These are phyloP conservation scores for Toxostoma redivivum DNA, from an alignment of 2,113 vertebrate species.

Conservation along the genomic window DNA sequence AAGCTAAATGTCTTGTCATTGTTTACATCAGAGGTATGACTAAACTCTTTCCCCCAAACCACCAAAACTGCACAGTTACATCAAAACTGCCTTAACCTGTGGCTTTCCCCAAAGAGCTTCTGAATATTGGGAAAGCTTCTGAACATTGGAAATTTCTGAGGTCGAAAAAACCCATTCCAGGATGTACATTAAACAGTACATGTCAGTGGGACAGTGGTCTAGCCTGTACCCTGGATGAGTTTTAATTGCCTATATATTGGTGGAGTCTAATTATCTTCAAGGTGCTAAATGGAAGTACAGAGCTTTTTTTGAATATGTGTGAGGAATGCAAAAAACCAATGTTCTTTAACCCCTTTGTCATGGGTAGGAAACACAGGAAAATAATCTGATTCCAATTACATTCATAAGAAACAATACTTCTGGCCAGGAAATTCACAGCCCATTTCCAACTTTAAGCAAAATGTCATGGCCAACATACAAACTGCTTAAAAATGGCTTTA, in stretches of 20 bases:
- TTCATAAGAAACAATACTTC: constrained; percentile 8
- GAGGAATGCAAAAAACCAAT: neutral
- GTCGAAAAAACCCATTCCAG: neutral
- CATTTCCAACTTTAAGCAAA: constrained; percentile 43
- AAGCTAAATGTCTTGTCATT: neutral
- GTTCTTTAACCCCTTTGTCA: constrained; percentile 10
- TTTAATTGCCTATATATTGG: neutral
- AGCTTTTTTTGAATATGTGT: neutral
- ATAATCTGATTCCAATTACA: constrained; percentile 42
- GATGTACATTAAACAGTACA: fast-evolving
- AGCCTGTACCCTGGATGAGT: neutral
- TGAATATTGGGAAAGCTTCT: neutral
- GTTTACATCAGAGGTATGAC: neutral
- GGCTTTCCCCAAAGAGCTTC: neutral
- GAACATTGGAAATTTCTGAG: no score
- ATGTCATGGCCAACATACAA: constrained; percentile 45
- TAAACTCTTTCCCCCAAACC: neutral
- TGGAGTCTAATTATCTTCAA: neutral
- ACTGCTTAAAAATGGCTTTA: constrained; percentile 46
- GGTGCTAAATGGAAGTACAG: neutral
- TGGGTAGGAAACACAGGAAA: neutral
- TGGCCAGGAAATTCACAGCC: constrained; percentile 26
- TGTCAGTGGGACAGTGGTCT: neutral
- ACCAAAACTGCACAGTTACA: fast-evolving
- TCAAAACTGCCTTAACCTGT: neutral